Conservation (phyloP, 2,888 invertebrate species). For the Pegoplata infirma region DNA sequence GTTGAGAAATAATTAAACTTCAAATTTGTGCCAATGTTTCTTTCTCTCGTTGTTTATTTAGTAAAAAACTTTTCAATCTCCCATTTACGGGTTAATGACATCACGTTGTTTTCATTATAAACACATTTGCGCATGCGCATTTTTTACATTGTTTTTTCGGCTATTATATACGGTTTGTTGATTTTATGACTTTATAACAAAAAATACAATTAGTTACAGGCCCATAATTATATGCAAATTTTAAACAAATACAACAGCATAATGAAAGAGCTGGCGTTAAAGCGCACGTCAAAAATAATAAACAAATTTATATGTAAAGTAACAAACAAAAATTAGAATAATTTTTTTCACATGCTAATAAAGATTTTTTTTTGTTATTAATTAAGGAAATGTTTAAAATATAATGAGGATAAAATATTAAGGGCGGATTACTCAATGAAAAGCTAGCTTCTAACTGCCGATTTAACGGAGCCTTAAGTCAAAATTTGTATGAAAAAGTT, state of each 20-base stretch:
- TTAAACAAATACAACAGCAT: neutral
- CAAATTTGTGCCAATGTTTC: no score
- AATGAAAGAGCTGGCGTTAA: neutral
- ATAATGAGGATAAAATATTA: no score
- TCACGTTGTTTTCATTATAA: slow-evolving; percentile 6
- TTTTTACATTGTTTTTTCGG: neutral
- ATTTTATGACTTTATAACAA: slow-evolving; percentile 3
- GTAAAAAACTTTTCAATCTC: no score
- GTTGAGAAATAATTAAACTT: no score
- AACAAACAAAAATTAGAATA: neutral
- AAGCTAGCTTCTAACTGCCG: no score
- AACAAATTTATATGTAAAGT: neutral
- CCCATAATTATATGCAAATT: slow-evolving; percentile 20
- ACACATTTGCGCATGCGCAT: slow-evolving; percentile 10
- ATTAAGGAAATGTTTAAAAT: no score
- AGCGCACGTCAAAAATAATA: neutral
- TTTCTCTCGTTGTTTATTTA: no score
- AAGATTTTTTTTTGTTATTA: neutral
- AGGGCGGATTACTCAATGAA: no score
- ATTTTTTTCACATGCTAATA: neutral
- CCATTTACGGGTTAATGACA: neutral
- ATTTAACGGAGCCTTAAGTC: no score
- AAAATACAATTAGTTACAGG: slow-evolving; percentile 19
- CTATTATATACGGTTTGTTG: neutral
- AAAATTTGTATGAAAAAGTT: no score